Conservation (phyloP, 2,888 invertebrate genomes). For the Pegoplata infirma region DNA sequence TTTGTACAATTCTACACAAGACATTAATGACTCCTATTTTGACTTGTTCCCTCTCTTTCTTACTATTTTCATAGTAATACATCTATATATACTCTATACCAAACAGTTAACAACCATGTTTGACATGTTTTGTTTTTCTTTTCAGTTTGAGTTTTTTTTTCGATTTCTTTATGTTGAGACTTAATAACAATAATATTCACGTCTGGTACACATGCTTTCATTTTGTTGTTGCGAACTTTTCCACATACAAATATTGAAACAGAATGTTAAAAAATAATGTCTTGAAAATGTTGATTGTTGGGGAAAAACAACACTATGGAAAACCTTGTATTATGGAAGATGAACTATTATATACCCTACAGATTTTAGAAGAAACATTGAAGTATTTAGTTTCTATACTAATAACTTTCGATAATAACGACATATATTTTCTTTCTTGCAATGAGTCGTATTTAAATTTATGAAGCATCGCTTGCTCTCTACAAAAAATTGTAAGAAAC, state of each 20-base stretch:
- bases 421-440: too few species aligned
- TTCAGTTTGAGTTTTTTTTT: background rate
- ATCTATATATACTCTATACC: background rate
- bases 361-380: background rate
- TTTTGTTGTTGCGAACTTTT: background rate
- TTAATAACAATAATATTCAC: slow-evolving; percentile 56
- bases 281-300: slow-evolving; percentile 19
- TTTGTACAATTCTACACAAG: background rate
- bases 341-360: background rate
- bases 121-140: slow-evolving; percentile 39
- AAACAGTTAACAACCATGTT: slow-evolving; percentile 44
- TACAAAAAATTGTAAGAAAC: too few species aligned
- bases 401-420: too few species aligned
- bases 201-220: slow-evolving; percentile 55
- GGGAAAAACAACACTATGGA: background rate
- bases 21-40: slow-evolving; percentile 32
- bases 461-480: too few species aligned
- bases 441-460: too few species aligned
- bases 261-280: background rate
- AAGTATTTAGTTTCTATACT: too few species aligned
- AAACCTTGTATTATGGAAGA: too few species aligned
- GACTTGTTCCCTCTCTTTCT: background rate
- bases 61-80: background rate
- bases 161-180: slow-evolving; percentile 15
- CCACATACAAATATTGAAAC: background rate